These are phyloP conservation scores for Agrochola lychnidis DNA, from an alignment of 2,888 invertebrate species.

Conservation along the genomic window DNA sequence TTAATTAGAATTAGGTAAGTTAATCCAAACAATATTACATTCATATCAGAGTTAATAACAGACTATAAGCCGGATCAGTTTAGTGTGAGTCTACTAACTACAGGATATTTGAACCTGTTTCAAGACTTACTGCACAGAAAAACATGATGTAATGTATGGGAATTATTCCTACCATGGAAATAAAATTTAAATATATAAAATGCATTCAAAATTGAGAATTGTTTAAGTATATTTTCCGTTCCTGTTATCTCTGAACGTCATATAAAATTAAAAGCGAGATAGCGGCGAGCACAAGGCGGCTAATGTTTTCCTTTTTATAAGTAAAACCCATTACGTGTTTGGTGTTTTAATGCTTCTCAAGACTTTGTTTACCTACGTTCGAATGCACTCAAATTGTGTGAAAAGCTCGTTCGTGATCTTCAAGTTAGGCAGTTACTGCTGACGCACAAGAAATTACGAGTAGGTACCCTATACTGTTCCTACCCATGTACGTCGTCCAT, in stretches of 20 bases:
- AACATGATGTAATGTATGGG: constrained; percentile 45
- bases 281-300: constrained; percentile 61
- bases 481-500: constrained; percentile 23
- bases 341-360: constrained; percentile 51
- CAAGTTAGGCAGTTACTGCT: constrained; percentile 38
- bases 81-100: constrained; percentile 25
- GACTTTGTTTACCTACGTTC: constrained; percentile 42
- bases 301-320: constrained; percentile 60
- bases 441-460: constrained; percentile 34
- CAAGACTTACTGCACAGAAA: constrained; percentile 35
- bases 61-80: constrained; percentile 49
- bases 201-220: constrained; percentile 56
- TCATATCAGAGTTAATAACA: constrained; percentile 28
- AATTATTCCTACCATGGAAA: constrained; percentile 44
- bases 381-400: constrained; percentile 51
- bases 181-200: constrained; percentile 32
- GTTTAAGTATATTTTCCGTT: constrained; percentile 58
- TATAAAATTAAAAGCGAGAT: constrained; percentile 68
- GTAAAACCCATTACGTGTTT: constrained; percentile 60
- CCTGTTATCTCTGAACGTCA: constrained; percentile 61
- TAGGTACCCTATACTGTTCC: constrained; percentile 13
- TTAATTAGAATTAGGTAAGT: constrained; percentile 36
- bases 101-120: constrained; percentile 55
- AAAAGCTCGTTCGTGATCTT: constrained; percentile 54
- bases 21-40: constrained; percentile 52